Percentiles rank a stretch among this genome's conserved stretches.
Conservation (phyloP, 1,140 invertebrate species). For the Eufriesea mexicana region DNA sequence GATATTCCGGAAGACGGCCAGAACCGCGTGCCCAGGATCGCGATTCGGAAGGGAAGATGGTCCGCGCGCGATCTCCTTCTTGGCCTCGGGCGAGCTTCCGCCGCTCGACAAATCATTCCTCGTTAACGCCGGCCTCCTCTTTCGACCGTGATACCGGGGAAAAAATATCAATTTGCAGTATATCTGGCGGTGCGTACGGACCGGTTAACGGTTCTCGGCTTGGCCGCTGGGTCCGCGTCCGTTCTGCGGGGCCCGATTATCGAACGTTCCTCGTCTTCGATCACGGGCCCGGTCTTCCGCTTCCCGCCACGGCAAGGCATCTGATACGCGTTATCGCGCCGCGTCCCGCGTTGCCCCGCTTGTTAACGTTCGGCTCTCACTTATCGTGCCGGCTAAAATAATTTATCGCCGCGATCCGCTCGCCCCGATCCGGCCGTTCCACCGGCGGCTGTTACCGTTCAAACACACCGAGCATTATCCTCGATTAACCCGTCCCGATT, state of each 20-base stretch:
- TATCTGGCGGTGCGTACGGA: conserved; percentile 40
- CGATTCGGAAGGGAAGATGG: conserved; percentile 17
- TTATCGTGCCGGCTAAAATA: conserved; percentile 20
- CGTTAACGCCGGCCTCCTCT: conserved; percentile 60
- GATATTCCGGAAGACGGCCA: background rate
- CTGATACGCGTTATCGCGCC: conserved; percentile 34
- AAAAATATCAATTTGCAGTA: conserved; percentile 64
- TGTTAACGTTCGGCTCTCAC: background rate
- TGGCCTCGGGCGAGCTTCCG: conserved; percentile 43
- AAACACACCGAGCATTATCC: conserved; percentile 22
- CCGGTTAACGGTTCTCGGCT: conserved; percentile 51
- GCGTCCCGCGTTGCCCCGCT: background rate
- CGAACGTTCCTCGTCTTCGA: conserved; percentile 34
- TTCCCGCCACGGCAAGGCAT: conserved; percentile 11
- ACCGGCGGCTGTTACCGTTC: background rate
- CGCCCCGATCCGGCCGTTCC: background rate
- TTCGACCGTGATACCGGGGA: conserved; percentile 17
- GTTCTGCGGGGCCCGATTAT: background rate
- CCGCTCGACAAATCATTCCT: conserved; percentile 67
- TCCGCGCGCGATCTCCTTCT: conserved; percentile 9
- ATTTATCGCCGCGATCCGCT: conserved; percentile 24
- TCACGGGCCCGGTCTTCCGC: conserved; percentile 11
- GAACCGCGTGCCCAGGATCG: background rate
- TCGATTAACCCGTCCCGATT: conserved; percentile 21
- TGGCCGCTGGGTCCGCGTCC: conserved; percentile 23